Conservation (phyloP, 2,113 vertebrate species). For the Pithys albifrons region DNA sequence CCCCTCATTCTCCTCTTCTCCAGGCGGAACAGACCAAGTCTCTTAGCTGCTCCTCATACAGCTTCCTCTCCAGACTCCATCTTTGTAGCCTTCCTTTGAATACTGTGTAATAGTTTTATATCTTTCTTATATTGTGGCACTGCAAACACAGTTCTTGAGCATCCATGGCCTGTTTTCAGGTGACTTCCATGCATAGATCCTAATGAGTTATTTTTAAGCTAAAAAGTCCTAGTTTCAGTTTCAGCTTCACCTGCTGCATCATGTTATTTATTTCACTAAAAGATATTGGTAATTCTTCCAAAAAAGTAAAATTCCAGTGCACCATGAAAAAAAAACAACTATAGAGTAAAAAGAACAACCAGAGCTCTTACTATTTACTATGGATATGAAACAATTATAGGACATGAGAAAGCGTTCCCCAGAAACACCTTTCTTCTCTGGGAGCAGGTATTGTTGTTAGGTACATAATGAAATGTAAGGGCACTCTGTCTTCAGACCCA, state of each 20-base stretch:
- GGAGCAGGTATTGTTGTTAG: background rate
- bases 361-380: background rate
- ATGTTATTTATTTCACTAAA: background rate
- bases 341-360: background rate
- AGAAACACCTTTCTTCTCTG: background rate
- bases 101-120: background rate
- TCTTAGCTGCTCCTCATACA: rapidly evolving
- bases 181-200: background rate
- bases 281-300: background rate
- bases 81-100: background rate
- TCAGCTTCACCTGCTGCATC: background rate
- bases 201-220: background rate
- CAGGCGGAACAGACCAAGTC: background rate
- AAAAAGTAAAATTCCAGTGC: background rate
- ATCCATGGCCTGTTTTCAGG: background rate
- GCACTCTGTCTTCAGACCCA: background rate
- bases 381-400: background rate
- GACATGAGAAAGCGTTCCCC: background rate
- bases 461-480: background rate
- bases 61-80: background rate
- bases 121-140: background rate
- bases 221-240: background rate
- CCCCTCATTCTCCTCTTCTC: background rate
- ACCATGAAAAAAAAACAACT: background rate
- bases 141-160: background rate